These are phyloP conservation scores for Nemotelus pantherinus DNA, from an alignment of 2,888 invertebrate genomes.

Conservation along the genomic window DNA sequence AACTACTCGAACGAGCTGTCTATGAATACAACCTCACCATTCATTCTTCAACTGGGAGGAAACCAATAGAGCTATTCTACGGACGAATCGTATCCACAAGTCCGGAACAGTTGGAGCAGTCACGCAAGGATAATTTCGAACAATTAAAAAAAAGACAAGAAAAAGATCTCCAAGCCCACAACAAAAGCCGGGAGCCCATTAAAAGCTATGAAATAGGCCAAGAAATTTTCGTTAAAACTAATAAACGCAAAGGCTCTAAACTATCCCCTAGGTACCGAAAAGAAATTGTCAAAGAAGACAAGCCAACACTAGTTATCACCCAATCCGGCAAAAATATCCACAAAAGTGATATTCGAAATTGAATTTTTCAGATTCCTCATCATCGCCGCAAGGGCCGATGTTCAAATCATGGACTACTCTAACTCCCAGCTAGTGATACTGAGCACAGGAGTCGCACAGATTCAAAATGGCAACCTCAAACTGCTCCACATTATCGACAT, in stretches of 20 bases:
- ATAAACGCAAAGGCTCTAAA: slow-evolving; percentile 49
- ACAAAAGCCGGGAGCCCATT: slow-evolving; percentile 46
- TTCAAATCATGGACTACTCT: not conserved
- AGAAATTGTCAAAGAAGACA: slow-evolving; percentile 36
- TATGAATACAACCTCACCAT: slow-evolving; percentile 44
- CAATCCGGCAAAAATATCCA: slow-evolving; percentile 37
- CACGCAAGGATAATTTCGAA: slow-evolving; percentile 19
- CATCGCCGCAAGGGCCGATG: not conserved
- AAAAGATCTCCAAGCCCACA: slow-evolving; percentile 41
- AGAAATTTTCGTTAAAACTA: slow-evolving; percentile 41
- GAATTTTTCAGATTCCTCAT: slow-evolving; percentile 17
- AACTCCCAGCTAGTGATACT: not conserved
- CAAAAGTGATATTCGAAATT: slow-evolving; percentile 38
- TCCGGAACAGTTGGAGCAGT: slow-evolving; percentile 29
- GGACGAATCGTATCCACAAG: slow-evolving; percentile 28
- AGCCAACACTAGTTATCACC: slow-evolving; percentile 25
- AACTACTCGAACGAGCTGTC: not conserved
- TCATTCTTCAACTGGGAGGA: slow-evolving; percentile 47
- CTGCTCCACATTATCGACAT: not conserved
- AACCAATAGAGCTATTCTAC: slow-evolving; percentile 45
- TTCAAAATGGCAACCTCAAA: slow-evolving; percentile 5
- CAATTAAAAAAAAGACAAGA: slow-evolving; percentile 40
- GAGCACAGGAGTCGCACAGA: not conserved
- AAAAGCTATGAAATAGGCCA: slow-evolving; percentile 37
- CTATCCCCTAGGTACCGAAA: slow-evolving; percentile 21